Base-by-base conservation (phyloP, 2,113 vertebrate species). In the Gnathonemus echidnorhynchus region DNA sequence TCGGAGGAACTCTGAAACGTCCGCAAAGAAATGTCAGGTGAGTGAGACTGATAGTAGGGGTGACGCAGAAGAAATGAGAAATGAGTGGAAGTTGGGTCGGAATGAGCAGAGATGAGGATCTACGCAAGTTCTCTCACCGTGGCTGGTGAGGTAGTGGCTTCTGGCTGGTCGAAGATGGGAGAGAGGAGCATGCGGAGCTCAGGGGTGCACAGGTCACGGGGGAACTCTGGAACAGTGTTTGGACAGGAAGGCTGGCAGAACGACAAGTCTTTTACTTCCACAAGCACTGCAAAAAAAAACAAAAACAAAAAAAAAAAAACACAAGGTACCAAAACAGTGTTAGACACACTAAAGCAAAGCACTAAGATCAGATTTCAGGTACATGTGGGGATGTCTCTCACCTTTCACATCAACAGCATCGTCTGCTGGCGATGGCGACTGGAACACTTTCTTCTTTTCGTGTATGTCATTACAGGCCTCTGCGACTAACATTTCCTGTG, bases 181-280 rank as follows among this genome's bases (percentile, higher is more conserved):
- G 95, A 94, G 66, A 98, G 96, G 39, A 97, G 96, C 31, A 93
- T 93, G 15, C 94, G 94, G 50, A 98, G 96, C 83, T 96, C 95
- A 0, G 97, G 97, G 13, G 95, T 96, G 89, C 97, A 98, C 90
- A 97, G 95, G 1, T 97, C 95, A 87, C 96, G 93, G 27, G 97
- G 97, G 88, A 94, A 93, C 11, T 94, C 92, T 0, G 96, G 95
- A 66, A 96, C 0, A 0, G 3, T 11, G 91, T 50, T 0, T 0
- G 92, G 91, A 90, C 89, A 90, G 2, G 94, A 90, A 0, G 95
- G 95, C 77, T 92, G 92, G 92, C 93, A 89, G 46, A 97, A 97
- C 0, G 96, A 95, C 89, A 96, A 48, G n/a, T 88, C 86, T 42
- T 84, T 89, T 1, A 53, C 91, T 90, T 94, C 93, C 0, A 77